Percentiles rank a stretch among this genome's conserved stretches.
Conservation (phyloP, 2,888 invertebrate species). For the Aproaerema taeniolella region DNA sequence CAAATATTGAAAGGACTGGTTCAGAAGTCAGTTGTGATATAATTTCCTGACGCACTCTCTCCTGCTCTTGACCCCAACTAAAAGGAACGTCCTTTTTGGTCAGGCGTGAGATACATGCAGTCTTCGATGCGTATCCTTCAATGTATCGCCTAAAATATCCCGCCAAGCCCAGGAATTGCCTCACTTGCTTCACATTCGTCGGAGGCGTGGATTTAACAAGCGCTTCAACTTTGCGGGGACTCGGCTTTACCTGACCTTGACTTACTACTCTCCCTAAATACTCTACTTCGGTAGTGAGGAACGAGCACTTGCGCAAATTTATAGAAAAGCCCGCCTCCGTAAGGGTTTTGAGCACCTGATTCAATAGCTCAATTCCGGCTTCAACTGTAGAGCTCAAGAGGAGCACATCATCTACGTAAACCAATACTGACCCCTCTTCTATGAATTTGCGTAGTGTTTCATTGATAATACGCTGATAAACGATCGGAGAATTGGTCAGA, state of each 20-base stretch:
- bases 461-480: conserved; percentile 21
- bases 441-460: conserved; percentile 16
- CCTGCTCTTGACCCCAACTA: conserved; percentile 14
- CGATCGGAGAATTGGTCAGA: conserved; percentile 16
- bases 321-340: conserved; percentile 22
- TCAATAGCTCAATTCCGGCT: conserved; percentile 14
- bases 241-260: conserved; percentile 12
- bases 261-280: conserved; percentile 19
- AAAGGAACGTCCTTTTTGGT: conserved; percentile 15
- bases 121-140: conserved; percentile 12
- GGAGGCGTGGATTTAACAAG: conserved; percentile 5
- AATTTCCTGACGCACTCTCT: conserved; percentile 13
- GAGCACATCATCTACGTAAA: conserved; percentile 21
- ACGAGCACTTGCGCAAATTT: conserved; percentile 20
- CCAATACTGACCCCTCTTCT: conserved; percentile 14
- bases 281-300: conserved; percentile 18
- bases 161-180: conserved; percentile 20
- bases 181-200: conserved; percentile 15
- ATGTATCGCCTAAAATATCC: conserved; percentile 22
- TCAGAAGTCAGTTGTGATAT: conserved; percentile 14
- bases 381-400: conserved; percentile 13
- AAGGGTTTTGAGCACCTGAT: conserved; percentile 14
- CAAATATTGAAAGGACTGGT: conserved; percentile 18
- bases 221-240: conserved; percentile 2
- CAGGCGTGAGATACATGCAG: conserved; percentile 12